These are phyloP conservation scores for Timema podura DNA, from an alignment of 2,888 invertebrate species.

Conservation along the genomic window DNA sequence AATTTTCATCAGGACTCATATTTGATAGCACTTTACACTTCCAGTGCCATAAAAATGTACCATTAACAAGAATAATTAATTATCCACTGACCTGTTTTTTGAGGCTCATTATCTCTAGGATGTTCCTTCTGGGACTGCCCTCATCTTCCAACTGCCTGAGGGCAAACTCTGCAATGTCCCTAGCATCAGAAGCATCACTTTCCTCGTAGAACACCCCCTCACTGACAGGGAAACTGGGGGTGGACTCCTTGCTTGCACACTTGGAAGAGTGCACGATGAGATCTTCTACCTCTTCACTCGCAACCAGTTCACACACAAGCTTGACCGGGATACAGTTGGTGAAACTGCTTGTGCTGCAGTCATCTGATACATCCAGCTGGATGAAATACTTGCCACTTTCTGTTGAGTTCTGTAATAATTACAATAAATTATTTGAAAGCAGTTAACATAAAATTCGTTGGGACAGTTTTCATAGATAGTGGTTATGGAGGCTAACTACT, in stretches of 20 bases:
- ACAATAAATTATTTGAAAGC: too few species aligned
- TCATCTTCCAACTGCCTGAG: slow-evolving; percentile 24
- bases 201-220: slow-evolving; percentile 23
- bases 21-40: too few species aligned
- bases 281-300: slow-evolving; percentile 9
- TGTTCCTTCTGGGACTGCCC: slow-evolving; percentile 23
- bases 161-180: slow-evolving; percentile 24
- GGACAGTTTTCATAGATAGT: too few species aligned
- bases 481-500: too few species aligned
- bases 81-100: slow-evolving; percentile 25
- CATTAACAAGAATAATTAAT: too few species aligned
- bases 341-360: not conserved
- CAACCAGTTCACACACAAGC: not conserved
- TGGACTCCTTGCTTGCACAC: slow-evolving; percentile 19
- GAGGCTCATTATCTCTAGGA: slow-evolving; percentile 27
- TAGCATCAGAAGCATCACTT: slow-evolving; percentile 18
- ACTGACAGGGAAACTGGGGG: slow-evolving; percentile 14
- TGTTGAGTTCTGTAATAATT: too few species aligned
- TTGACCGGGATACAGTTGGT: not conserved
- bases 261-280: slow-evolving; percentile 18
- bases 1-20: too few species aligned
- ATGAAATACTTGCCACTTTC: not conserved
- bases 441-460: too few species aligned
- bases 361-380: not conserved
- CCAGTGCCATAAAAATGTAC: too few species aligned